phyloP scores from a whole-genome alignment of 2,113 vertebrate species.

The Larimichthys crocea region DNA sequence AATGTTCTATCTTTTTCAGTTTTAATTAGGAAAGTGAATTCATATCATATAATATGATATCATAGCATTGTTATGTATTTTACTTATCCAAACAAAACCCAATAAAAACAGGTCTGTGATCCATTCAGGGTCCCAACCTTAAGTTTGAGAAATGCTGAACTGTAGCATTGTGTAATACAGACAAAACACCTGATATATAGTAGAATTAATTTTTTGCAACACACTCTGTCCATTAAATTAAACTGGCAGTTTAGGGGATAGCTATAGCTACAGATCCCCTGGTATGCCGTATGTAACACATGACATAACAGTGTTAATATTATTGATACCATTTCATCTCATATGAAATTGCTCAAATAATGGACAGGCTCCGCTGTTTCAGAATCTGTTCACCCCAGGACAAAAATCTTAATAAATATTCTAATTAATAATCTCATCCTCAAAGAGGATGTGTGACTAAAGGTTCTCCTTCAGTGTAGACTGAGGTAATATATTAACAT shows the following conservation, averaged over 20 bases:
- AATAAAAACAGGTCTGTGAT: too few species aligned
- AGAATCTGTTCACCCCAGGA: conserved; percentile 1
- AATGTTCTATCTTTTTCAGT: too few species aligned
- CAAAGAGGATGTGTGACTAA: conserved; percentile 5
- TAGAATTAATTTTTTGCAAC: not conserved
- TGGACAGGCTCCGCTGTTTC: not conserved
- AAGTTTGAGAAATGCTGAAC: too few species aligned
- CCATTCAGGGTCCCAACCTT: too few species aligned
- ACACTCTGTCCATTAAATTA: too few species aligned
- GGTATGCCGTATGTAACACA: not conserved
- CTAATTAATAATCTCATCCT: conserved; percentile 20
- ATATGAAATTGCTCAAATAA: conserved; percentile 10
- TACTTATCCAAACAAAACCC: too few species aligned
- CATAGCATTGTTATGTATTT: too few species aligned
- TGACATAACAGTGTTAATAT: conserved; percentile 2
- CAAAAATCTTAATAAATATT: conserved; percentile 29
- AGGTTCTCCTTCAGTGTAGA: conserved; percentile 5
- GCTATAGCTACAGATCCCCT: not conserved
- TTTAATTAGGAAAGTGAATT: too few species aligned
- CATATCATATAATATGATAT: too few species aligned
- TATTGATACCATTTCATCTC: not conserved
- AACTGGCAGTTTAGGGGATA: not conserved
- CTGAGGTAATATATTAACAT: conserved; percentile 18
- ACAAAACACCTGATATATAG: not conserved
- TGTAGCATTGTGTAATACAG: not conserved